phyloP scores from a whole-genome alignment of 1,140 invertebrate species.

The Aphaenogaster rudis region DNA sequence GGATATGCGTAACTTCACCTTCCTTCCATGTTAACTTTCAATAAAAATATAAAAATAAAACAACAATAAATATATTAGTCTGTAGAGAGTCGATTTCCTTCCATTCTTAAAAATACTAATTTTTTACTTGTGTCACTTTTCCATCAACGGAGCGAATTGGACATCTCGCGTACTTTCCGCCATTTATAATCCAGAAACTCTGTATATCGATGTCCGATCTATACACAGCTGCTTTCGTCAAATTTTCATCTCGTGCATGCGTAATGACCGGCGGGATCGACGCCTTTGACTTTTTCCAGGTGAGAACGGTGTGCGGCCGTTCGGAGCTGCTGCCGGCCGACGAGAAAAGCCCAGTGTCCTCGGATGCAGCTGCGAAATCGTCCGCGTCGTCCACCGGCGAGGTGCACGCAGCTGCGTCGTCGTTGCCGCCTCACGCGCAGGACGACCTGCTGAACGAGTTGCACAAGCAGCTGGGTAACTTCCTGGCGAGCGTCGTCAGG shows the following conservation, averaged over 20 bases:
- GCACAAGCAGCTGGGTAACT: slow-evolving; percentile 88
- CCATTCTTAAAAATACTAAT: too few relatives aligned
- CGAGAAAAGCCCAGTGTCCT: slow-evolving; percentile 26
- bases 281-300: slow-evolving; percentile 74
- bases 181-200: neutral
- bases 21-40: too few relatives aligned
- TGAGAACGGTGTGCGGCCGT: slow-evolving; percentile 82
- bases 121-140: too few relatives aligned
- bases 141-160: neutral
- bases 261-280: neutral
- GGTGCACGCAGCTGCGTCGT: slow-evolving; percentile 69
- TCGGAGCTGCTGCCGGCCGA: slow-evolving; percentile 75
- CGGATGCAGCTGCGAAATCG: slow-evolving; percentile 65
- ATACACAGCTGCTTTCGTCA: neutral
- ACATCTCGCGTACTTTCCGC: neutral
- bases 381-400: slow-evolving; percentile 25
- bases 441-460: slow-evolving; percentile 76
- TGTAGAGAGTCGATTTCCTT: too few relatives aligned
- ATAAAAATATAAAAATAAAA: too few relatives aligned
- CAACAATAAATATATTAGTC: too few relatives aligned
- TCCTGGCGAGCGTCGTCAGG: slow-evolving; percentile 89
- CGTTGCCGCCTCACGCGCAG: slow-evolving; percentile 57
- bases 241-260: neutral
- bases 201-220: neutral
- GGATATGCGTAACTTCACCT: too few relatives aligned